Base-by-base conservation (phyloP, 2,113 vertebrate genomes). In the Mesocricetus auratus region DNA sequence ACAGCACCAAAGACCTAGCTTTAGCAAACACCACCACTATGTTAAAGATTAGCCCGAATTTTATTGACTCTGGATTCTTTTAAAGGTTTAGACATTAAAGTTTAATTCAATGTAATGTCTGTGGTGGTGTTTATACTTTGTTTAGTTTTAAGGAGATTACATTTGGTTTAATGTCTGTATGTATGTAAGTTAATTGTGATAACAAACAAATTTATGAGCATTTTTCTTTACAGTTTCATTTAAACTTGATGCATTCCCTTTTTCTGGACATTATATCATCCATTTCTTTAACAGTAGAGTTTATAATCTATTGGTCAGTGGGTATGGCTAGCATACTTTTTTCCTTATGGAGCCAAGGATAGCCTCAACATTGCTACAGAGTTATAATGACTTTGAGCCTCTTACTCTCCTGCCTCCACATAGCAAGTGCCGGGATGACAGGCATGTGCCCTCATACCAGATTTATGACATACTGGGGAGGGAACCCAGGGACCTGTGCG, bases 101-200 rank as follows among this genome's bases (percentile, higher is more conserved):
- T 83, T 78, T 95, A 69, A 88, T 82, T 91, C 22, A 86, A 68
- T 83, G 24, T 91, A 82, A 71, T 24, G 1, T 71, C 69, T 68
- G 15, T 0, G 9, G 19, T 62, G 0, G 33, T 58, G 3, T 89
- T 95, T 86, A 64, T 68, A 78, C 62, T 94, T 92, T 68, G 66
- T 93, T 71, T n/a, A 58, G 26, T 45, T 90, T 96, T 96, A 94
- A 91, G 50, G 69, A 93, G 2, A 86, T 91, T 88, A 78, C 39
- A 56, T 7, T 26, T 82, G 42, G 26, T 47, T 93, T 94, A 64
- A 81, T 93, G 64, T 42, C 91, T 85, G 19, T 1, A 71, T 39
- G 36, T 83, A 89, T 78, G 79, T 83, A 93, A 94, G 29, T 81
- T 86, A 91, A 42, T 79, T 86, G 22, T 68, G 83, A 68, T 78